Evolutionary conservation across 2,113 vertebrate genomes (phyloP).

Genomic region (Eolophus roseicapilla): DNA sequence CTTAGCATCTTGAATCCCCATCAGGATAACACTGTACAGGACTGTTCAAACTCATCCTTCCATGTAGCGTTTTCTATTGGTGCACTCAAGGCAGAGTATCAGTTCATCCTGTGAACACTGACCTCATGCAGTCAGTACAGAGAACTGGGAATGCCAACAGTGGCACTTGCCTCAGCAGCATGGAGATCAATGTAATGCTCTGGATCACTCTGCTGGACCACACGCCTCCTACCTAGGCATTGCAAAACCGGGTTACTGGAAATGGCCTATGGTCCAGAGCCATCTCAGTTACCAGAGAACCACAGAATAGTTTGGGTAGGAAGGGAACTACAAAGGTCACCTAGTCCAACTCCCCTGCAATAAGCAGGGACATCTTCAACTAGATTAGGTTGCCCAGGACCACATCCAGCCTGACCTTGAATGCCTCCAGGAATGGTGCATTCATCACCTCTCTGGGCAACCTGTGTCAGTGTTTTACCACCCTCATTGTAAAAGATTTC

Average conservation of each 20-base stretch:
- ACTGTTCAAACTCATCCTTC: not conserved
- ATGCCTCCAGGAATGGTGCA: not conserved
- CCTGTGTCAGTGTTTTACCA: not conserved
- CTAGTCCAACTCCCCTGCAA: not conserved
- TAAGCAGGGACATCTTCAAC: not conserved
- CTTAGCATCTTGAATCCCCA: not conserved
- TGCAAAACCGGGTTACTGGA: not conserved
- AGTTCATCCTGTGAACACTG: not conserved
- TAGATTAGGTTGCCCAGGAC: not conserved
- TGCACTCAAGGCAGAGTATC: not conserved
- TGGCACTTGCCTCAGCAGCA: not conserved
- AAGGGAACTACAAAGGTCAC: not conserved
- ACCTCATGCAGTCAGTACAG: fast-evolving
- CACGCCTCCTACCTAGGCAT: not conserved
- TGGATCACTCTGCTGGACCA: not conserved
- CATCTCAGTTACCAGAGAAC: not conserved
- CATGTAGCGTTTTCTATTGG: not conserved
- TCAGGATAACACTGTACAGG: not conserved
- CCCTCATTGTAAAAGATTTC: not conserved
- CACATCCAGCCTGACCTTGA: not conserved
- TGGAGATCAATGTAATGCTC: not conserved
- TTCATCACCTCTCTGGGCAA: not conserved
- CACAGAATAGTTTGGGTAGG: not conserved
- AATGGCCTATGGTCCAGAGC: not conserved
- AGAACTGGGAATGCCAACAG: not conserved